These are phyloP conservation scores for Melolontha melolontha DNA, from an alignment of 2,888 invertebrate species.

Conservation along the genomic window DNA sequence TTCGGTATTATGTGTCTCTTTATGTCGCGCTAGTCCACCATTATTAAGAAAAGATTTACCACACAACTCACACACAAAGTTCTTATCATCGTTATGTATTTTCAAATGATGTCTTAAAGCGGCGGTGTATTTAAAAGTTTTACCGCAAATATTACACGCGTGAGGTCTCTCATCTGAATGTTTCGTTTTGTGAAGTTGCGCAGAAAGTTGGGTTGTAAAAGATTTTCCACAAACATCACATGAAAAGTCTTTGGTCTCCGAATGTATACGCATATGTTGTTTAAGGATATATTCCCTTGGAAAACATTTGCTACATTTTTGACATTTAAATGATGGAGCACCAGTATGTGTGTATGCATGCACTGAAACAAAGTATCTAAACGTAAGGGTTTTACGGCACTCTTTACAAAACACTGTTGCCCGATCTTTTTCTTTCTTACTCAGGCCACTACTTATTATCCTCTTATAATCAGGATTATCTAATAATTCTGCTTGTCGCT, in stretches of 20 bases:
- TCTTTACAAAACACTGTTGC: slow-evolving; percentile 6
- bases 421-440: slow-evolving; percentile 12
- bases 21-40: no score
- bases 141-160: slow-evolving; percentile 4
- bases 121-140: not conserved
- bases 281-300: slow-evolving; percentile 2
- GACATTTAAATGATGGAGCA: slow-evolving; percentile 14
- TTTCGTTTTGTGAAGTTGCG: not conserved
- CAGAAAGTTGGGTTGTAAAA: not conserved
- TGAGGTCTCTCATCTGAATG: slow-evolving; percentile 12
- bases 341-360: slow-evolving; percentile 20
- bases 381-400: slow-evolving; percentile 14
- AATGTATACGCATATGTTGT: slow-evolving; percentile 1
- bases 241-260: not conserved
- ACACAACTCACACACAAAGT: slow-evolving; percentile 1
- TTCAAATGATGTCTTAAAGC: not conserved
- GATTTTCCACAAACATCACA: slow-evolving; percentile 20
- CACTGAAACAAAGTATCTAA: not conserved
- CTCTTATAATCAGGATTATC: slow-evolving; percentile 24
- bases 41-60: slow-evolving; percentile 6
- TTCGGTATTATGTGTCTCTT: slow-evolving; percentile 2
- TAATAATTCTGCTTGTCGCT: slow-evolving; percentile 16
- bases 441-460: not conserved
- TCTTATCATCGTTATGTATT: slow-evolving; percentile 6
- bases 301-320: slow-evolving; percentile 4